Evolutionary conservation across 2,797 vertebrate genomes (phyloP), one percentile per base, ranked within the genome.

Genomic region (Bradypus variegatus): DNA sequence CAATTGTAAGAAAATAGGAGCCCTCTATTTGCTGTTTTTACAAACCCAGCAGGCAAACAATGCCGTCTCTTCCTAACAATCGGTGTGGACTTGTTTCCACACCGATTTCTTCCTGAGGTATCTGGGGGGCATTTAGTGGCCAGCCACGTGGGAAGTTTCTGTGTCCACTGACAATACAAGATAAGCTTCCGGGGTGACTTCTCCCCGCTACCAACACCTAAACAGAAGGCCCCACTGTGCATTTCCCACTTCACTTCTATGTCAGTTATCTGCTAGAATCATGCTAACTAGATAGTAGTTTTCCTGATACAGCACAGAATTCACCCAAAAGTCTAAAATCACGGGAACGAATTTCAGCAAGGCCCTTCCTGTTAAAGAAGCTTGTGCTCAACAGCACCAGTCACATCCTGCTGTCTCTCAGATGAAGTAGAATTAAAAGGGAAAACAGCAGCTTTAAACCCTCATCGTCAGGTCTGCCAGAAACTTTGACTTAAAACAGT

Each of bases 1-100:
- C 70, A 62, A 0, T 8, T 65, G 8, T 80, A 48, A 72, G 79
- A 92, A 87, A 75, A 19, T 12, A 38, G 33, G 50, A 38, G 75
- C 69, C 72, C 50, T 75, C 31, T 38, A 3, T 12, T 62, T n/a
- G 27, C 31, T 3, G 2, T 64, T 53, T 41, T 38, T 50, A 36
- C 19, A 58, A 25, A 48, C 0, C 18, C 78, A 79, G 33, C 29
- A 27, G 2, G 41, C 13, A 8, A 65, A 41, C 11, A 0, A 23
- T 15, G 1, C 18, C 27, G 11, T 50, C 53, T 53, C 36, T 64
- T 60, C 23, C 55, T n/a, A 10, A 36, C 8, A 31, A n/a, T n/a
- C n/a, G n/a, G n/a, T 2, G 1, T 0, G 5, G 25, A 2, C 11
- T 55, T 14, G 2, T 50, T 55, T 55, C 38, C 45, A 0, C 25